A percentile compares a stretch with the other conserved stretches of the same genome.
phyloP scores from a whole-genome alignment of 2,888 invertebrate genomes.

The Amorpha juglandis region DNA sequence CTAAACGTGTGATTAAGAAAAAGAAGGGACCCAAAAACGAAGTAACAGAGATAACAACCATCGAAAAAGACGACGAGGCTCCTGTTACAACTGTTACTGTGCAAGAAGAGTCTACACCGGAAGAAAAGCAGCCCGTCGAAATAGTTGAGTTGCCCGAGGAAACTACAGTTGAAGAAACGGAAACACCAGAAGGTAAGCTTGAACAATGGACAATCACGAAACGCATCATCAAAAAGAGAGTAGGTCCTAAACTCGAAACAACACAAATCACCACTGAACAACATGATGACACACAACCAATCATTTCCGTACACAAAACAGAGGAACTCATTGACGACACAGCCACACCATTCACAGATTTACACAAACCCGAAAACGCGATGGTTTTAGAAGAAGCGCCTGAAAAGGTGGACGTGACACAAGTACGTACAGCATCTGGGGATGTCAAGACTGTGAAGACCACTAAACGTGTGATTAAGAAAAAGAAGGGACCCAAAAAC shows the following conservation, averaged over 20 bases:
- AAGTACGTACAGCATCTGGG: conserved; percentile 36
- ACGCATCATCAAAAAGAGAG: conserved; percentile 48
- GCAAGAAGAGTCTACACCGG: too few relatives aligned
- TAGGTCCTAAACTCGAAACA: conserved; percentile 41
- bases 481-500: conserved; percentile 55
- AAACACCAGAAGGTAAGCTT: conserved; percentile 34
- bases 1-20: too few relatives aligned
- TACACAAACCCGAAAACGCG: conserved; percentile 37
- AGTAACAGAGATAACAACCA: too few relatives aligned
- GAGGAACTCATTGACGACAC: conserved; percentile 54
- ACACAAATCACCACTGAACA: conserved; percentile 35
- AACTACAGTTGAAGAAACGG: conserved; percentile 25
- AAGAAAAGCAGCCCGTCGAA: conserved; percentile 22
- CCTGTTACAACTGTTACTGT: too few relatives aligned
- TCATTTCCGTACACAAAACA: conserved; percentile 47
- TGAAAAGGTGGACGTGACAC: conserved; percentile 32
- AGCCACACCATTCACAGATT: conserved; percentile 32
- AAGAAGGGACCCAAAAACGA: too few relatives aligned
- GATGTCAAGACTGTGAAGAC: conserved; percentile 35
- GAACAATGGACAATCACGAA: conserved; percentile 36
- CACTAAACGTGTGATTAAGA: conserved; percentile 47
- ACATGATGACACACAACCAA: conserved; percentile 36
- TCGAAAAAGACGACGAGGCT: too few relatives aligned
- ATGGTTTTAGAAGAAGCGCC: conserved; percentile 52
- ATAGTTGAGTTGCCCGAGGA: conserved; percentile 33